These are phyloP conservation scores for Prunella fulvescens DNA, from an alignment of 2,113 vertebrate species.

Conservation along the genomic window DNA sequence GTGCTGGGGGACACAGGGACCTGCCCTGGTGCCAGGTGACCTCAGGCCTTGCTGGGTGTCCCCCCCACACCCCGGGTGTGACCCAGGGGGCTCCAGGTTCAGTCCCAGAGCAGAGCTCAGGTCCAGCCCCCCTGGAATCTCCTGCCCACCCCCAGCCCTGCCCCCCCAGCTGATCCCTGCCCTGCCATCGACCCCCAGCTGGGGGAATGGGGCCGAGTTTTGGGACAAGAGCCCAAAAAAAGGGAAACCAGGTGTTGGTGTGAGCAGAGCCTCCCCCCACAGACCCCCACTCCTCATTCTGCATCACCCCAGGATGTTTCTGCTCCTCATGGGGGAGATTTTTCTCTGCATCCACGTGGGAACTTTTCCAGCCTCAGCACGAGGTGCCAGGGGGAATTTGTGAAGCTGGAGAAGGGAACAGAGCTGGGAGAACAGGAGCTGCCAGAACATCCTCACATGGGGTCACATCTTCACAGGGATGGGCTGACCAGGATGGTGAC, in stretches of 20 bases:
- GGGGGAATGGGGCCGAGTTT: accelerated
- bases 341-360: not conserved
- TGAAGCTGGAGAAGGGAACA: not conserved
- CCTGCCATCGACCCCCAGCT: not conserved
- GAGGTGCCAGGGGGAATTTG: not conserved
- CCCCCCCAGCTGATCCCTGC: not conserved
- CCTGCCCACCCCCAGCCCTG: not conserved
- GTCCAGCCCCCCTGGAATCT: not conserved
- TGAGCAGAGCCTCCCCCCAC: not conserved
- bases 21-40: not conserved
- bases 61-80: not conserved
- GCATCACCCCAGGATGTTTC: accelerated
- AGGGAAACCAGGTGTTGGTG: not conserved
- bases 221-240: not conserved
- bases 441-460: accelerated
- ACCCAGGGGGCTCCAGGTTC: not conserved
- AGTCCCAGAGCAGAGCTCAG: accelerated
- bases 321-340: not conserved
- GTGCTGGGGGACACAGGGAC: not conserved
- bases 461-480: accelerated
- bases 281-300: accelerated
- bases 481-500: not conserved
- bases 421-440: not conserved
- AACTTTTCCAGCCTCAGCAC: accelerated
- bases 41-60: not conserved